These are phyloP conservation scores for Bagarius yarrelli DNA, from an alignment of 2,113 vertebrate genomes.

Conservation along the genomic window DNA sequence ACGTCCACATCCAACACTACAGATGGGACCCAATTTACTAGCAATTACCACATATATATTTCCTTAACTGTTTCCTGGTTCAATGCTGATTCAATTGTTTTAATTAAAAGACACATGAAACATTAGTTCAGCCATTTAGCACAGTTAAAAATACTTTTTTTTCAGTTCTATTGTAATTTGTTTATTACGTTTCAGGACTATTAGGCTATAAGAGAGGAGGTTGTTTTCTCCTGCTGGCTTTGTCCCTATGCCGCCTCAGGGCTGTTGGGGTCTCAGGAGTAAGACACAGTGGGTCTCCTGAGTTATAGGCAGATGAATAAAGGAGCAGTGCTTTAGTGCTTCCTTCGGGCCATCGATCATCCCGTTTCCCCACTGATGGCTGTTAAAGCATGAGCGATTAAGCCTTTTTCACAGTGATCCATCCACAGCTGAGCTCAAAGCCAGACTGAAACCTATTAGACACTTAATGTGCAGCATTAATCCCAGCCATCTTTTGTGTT, in stretches of 20 bases:
- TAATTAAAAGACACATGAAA: not conserved
- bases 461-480: constrained; percentile 28
- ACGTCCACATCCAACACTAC: constrained; percentile 17
- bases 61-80: not conserved
- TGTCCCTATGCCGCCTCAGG: not conserved
- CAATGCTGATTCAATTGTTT: not conserved
- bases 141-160: too few species aligned
- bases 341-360: constrained; percentile 31
- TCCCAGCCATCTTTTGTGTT: constrained; percentile 24
- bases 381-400: constrained; percentile 41
- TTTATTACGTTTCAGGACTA: not conserved
- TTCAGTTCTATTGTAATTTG: too few species aligned
- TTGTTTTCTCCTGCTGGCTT: not conserved
- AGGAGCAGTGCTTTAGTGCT: constrained; percentile 28
- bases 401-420: constrained; percentile 5
- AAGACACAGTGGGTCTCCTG: constrained; percentile 20
- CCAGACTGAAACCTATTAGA: constrained; percentile 40
- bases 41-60: not conserved
- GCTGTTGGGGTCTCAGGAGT: constrained; percentile 1
- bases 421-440: constrained; percentile 19
- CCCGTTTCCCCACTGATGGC: constrained; percentile 33
- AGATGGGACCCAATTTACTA: constrained; percentile 37
- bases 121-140: too few species aligned
- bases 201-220: constrained; percentile 3
- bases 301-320: constrained; percentile 37